Evolutionary conservation across 2,797 vertebrate species (phyloP).

Genomic region (Monodelphis domestica): DNA sequence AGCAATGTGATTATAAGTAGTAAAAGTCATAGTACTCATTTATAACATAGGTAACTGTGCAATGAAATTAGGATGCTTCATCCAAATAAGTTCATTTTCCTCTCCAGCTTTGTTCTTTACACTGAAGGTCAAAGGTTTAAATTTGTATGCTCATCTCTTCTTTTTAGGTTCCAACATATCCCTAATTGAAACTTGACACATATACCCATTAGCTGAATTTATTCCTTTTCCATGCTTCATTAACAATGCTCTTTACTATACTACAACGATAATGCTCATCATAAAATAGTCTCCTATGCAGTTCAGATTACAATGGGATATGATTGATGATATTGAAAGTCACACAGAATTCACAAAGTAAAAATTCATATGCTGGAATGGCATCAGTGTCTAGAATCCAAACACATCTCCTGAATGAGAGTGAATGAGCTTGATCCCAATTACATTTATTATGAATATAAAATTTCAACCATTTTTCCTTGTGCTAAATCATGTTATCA

Average conservation of each 20-base stretch:
- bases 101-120: conserved; percentile 73
- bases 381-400: conserved; percentile 71
- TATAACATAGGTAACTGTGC: conserved; percentile 58
- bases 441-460: conserved; percentile 27
- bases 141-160: conserved; percentile 83
- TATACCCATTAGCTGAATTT: conserved; percentile 88
- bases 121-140: conserved; percentile 87
- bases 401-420: conserved; percentile 49
- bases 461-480: conserved; percentile 36
- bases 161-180: conserved; percentile 81
- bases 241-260: conserved; percentile 87
- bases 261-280: conserved; percentile 82
- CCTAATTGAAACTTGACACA: conserved; percentile 89
- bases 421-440: conserved; percentile 34
- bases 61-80: conserved; percentile 64
- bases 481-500: neutral
- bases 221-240: conserved; percentile 87
- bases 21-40: conserved; percentile 50
- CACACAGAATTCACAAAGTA: conserved; percentile 77
- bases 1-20: neutral
- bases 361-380: conserved; percentile 80
- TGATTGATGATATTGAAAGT: conserved; percentile 84
- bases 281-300: conserved; percentile 85
- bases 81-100: conserved; percentile 74
- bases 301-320: conserved; percentile 79